Evolutionary conservation across 2,888 invertebrate species (phyloP).

Genomic region (Drosophila nigricruria): DNA sequence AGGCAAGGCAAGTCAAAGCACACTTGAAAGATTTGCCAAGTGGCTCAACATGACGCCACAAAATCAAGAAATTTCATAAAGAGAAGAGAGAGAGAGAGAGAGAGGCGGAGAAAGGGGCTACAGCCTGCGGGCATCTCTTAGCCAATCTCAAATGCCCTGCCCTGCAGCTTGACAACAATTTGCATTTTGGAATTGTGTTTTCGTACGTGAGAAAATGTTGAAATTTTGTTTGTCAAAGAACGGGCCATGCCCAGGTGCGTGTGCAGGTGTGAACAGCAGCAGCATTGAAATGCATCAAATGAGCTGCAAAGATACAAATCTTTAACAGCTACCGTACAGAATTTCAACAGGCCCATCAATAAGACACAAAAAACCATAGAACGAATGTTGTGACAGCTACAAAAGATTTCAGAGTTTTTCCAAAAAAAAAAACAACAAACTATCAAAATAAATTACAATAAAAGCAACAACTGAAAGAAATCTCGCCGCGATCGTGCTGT

Average conservation of each 20-base stretch:
- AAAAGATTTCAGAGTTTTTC: conserved; percentile 39
- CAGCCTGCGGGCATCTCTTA: conserved; percentile 49
- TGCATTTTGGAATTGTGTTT: conserved; percentile 55
- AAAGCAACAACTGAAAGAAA: conserved; percentile 4
- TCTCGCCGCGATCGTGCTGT: conserved; percentile 45
- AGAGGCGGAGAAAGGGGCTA: not conserved
- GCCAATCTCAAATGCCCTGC: not conserved
- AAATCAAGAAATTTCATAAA: conserved; percentile 1
- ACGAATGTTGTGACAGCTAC: conserved; percentile 19
- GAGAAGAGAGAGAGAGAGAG: not conserved
- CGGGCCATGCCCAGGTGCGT: conserved; percentile 2
- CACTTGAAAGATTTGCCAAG: conserved; percentile 35
- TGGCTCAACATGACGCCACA: conserved; percentile 50
- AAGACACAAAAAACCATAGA: conserved; percentile 15
- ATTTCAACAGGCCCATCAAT: conserved; percentile 58
- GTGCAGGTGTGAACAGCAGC: conserved; percentile 34
- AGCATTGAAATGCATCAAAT: conserved; percentile 75
- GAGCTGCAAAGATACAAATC: conserved; percentile 69
- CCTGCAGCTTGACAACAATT: conserved; percentile 51
- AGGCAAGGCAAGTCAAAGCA: conserved; percentile 3
- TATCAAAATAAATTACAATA: conserved; percentile 1
- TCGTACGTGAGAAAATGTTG: conserved; percentile 75
- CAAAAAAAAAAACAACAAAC: not conserved
- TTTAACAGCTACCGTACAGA: conserved; percentile 60
- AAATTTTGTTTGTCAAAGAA: conserved; percentile 52